Evolutionary conservation across 2,113 vertebrate genomes (phyloP).

Genomic region (Hippocampus mohnikei): DNA sequence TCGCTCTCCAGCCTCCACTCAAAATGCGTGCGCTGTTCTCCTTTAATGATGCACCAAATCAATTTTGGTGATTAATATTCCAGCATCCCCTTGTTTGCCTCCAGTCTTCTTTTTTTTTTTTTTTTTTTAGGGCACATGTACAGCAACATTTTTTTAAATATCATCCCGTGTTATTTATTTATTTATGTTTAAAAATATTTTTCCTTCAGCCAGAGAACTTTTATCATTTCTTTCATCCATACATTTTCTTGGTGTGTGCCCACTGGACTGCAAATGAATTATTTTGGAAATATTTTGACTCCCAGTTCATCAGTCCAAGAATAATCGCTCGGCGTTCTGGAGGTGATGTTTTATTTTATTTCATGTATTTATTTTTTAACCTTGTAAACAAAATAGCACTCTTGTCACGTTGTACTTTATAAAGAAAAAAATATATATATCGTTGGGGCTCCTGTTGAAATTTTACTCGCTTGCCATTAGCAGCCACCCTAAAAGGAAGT

Average conservation of each 20-base stretch:
- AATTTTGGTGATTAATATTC: slow-evolving; percentile 36
- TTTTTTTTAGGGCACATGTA: not conserved
- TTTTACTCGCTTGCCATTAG: not conserved
- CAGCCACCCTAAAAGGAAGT: not conserved
- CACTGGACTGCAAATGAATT: not conserved
- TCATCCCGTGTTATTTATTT: not conserved
- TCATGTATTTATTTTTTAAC: too few relatives aligned
- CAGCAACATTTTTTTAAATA: not conserved
- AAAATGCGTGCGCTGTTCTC: slow-evolving; percentile 19
- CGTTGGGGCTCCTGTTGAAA: too few relatives aligned
- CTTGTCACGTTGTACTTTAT: too few relatives aligned
- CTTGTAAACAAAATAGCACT: too few relatives aligned
- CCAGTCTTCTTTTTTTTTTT: not conserved
- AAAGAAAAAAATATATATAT: too few relatives aligned
- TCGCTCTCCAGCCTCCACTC: not conserved
- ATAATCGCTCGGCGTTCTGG: not conserved
- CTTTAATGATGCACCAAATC: slow-evolving; percentile 45
- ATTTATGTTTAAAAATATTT: not conserved
- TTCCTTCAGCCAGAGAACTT: not conserved
- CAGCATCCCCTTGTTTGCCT: not conserved
- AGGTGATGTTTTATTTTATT: not conserved
- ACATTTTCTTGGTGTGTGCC: not conserved
- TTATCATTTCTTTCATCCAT: too few relatives aligned
- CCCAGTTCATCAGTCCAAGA: not conserved
- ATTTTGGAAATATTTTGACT: not conserved